phyloP scores from a whole-genome alignment of 2,888 invertebrate species.

The Dugesia japonica region DNA sequence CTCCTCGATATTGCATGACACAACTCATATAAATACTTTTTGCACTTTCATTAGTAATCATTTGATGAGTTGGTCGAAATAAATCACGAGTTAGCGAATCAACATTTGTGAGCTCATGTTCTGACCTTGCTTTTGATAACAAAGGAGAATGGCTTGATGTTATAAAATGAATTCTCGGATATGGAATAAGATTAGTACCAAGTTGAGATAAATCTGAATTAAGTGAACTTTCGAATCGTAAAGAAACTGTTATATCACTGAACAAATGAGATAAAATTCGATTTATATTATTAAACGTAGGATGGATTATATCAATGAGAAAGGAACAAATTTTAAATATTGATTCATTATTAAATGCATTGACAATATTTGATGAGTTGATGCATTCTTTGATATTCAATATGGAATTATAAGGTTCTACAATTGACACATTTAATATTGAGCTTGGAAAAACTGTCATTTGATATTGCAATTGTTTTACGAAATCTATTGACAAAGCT shows the following conservation, averaged over 20 bases:
- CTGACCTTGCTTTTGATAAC: background rate
- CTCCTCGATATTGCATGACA: background rate
- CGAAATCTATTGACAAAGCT: background rate
- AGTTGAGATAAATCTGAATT: constrained; percentile 12
- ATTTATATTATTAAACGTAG: constrained; percentile 4
- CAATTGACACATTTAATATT: background rate
- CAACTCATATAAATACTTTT: background rate
- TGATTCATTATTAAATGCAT: background rate
- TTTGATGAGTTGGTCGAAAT: background rate
- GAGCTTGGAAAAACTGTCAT: background rate
- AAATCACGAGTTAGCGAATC: background rate
- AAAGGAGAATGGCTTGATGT: constrained; percentile 1
- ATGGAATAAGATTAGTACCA: background rate
- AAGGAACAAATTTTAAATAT: background rate
- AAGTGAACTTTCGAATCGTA: background rate
- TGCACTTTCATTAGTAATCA: background rate
- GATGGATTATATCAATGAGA: background rate
- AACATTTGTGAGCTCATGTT: background rate
- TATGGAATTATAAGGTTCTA: background rate
- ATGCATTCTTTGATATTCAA: background rate
- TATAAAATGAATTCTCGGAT: background rate
- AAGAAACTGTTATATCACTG: background rate
- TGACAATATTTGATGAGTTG: background rate
- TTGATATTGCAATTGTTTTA: background rate
- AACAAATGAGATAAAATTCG: background rate